Evolutionary conservation across 2,888 invertebrate genomes (phyloP).

Genomic region (Endotricha flammealis): DNA sequence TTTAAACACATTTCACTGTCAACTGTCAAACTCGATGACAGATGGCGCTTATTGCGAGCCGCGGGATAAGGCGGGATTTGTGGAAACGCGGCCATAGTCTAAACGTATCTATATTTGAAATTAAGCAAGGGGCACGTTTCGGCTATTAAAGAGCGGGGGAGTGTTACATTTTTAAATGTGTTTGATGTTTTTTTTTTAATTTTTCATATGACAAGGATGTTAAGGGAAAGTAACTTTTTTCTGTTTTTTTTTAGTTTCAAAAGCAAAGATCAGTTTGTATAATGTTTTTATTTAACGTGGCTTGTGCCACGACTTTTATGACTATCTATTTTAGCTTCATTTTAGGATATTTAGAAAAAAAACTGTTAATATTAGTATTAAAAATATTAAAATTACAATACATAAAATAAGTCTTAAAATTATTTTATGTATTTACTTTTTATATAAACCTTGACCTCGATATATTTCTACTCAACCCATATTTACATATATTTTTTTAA

Average conservation of each 20-base stretch:
- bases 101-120: slow-evolving; percentile 45
- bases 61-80: slow-evolving; percentile 39
- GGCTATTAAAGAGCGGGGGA: slow-evolving; percentile 38
- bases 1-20: slow-evolving; percentile 59
- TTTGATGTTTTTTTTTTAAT: slow-evolving; percentile 13
- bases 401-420: too few species aligned
- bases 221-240: slow-evolving; percentile 7
- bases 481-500: too few species aligned
- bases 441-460: too few species aligned
- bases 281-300: too few species aligned
- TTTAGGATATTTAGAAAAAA: too few species aligned
- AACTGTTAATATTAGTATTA: too few species aligned
- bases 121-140: slow-evolving; percentile 44
- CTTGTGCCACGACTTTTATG: too few species aligned
- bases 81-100: slow-evolving; percentile 35
- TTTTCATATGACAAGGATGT: slow-evolving; percentile 1
- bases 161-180: slow-evolving; percentile 24
- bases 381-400: too few species aligned
- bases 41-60: slow-evolving; percentile 58
- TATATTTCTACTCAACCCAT: too few species aligned
- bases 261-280: too few species aligned
- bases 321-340: too few species aligned
- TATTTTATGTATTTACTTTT: too few species aligned
- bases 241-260: slow-evolving; percentile 5
- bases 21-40: slow-evolving; percentile 72